Evolutionary conservation across 2,113 vertebrate genomes (phyloP), one percentile per base, ranked within the genome.

Genomic region (Gorsachius goisagi): DNA sequence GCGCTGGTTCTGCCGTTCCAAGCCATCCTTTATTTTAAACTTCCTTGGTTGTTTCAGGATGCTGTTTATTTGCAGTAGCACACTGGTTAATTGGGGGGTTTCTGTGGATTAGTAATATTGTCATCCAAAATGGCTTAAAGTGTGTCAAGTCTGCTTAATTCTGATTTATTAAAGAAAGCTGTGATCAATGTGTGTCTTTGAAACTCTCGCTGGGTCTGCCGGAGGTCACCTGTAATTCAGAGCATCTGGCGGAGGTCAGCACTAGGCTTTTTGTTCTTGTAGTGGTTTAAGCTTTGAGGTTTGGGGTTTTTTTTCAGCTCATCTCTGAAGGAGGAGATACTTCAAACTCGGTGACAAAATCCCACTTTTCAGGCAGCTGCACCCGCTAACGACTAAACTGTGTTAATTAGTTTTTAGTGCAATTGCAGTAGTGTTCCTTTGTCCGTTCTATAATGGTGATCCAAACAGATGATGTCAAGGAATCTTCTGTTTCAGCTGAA

Each of bases 161-260:
- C 62, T 18, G 81, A 37, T 79, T 75, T 76, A 9, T 88, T 63
- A 18, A 55, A 72, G 94, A 3, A 32, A 58, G 32, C 82, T 47
- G 56, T 28, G 60, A 30, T 67, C 59, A 82, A 78, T 35, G 69
- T 9, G 58, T 68, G 90, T 9, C 90, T 96, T 90, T 90, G 92
- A 83, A 71, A 85, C 14, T 9, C 67, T 52, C 3, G 6, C 84
- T 58, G 78, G 55, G 44, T 75, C 86, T 84, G 83, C 79, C 0
- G 9, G 74, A 37, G 94, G 95, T 95, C 94, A 88, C 95, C 95
- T 95, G 94, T 81, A 69, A 86, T 92, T 93, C 82, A 69, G 90
- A 93, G 90, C 92, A 79, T 88, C 78, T 95, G 90, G 90, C 4
- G 2, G 79, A 59, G 92, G 85, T 93, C 95, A 73, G 56, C 11